Base-by-base conservation (phyloP, 1,140 invertebrate species). In the Drosophila bocki region DNA sequence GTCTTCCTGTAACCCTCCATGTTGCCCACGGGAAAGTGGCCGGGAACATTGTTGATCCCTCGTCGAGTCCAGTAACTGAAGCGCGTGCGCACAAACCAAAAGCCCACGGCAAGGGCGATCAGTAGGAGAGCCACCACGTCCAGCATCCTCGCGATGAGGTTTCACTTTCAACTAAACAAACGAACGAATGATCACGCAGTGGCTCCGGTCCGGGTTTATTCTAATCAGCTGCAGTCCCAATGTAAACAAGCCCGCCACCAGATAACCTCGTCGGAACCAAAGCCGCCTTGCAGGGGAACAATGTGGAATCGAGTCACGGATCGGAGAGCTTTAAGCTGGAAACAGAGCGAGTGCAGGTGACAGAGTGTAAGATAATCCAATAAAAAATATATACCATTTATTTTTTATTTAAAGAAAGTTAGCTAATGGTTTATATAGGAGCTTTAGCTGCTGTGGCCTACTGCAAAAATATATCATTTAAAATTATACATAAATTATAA, bases 11-110 rank as follows among this genome's bases (percentile, higher is more conserved):
- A 62, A 1, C 78, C 88, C 0, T 57, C 44, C 56, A 92, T 54
- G 26, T 91, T 92, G 1, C 91, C 91, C 54, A 79, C 62, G 12
- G 82, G 77, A 65, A 92, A 78, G 0, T 11, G 56, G 8, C 80
- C 85, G 3, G 39, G 48, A 17, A 72, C 68, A 69, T 77, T 75
- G 7, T 88, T 82, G 7, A 95, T 91, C 0, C 92, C 91, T 7
- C 82, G 80, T 3, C 92, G 80, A 37, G 90, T 81, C 94, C 94
- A 95, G 68, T 94, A 94, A 13, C 32, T 80, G 5, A 80, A 76
- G 26, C 76, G 56, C 3, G 56, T 72, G 4, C 81, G 69, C 41
- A 92, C 74, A 39, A 60, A 92, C 82, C 82, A 83, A 41, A 86
- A 63, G 7, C 50, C 57, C 15, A 86, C 17, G 39, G 84, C 69